Evolutionary conservation across 2,113 vertebrate genomes (phyloP), one percentile per base, ranked within the genome.

Genomic region (Sterrhoptilus dennistouni): DNA sequence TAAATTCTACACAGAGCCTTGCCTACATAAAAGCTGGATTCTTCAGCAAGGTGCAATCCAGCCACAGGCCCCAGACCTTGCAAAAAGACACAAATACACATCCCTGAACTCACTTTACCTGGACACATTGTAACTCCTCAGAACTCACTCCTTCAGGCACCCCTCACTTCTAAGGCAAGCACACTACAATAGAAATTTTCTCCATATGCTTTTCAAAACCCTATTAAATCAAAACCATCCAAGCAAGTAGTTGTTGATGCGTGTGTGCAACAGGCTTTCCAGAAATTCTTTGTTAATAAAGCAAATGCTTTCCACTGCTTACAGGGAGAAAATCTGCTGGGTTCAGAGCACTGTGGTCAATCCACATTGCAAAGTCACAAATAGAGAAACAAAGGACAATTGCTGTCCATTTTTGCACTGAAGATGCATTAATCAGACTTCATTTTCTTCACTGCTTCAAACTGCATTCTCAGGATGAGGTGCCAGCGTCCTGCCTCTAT

Each of bases 221-320:
- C 61, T 84, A 27, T 85, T 94, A 96, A 96, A 94, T 94, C 94
- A 89, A 96, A 96, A 61, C 61, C 90, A 93, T 79, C 54, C 84
- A 79, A 92, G 65, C 70, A 71, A 92, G 79, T 61, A 91, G 65
- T 44, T 93, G 79, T 87, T 88, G 79, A 72, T 90, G 60, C 0
- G 12, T 76, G n/a, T 57, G 59, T 88, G 84, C 90, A 96, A 96
- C 76, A 90, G 79, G 71, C 68, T 96, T 95, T 88, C 93, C 92
- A 94, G 94, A 96, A 94, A 85, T 68, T 70, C 87, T 83, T 68
- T 89, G 68, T 81, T 81, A 92, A 92, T 83, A 82, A 83, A 94
- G 63, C 90, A 87, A 69, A 64, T 75, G 89, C 94, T 94, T 86
- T 89, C 82, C 89, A 78, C 69, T 74, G 49, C 59, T 95, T 6